phyloP scores from a whole-genome alignment of 2,113 vertebrate genomes.

The Chunga burmeisteri region DNA sequence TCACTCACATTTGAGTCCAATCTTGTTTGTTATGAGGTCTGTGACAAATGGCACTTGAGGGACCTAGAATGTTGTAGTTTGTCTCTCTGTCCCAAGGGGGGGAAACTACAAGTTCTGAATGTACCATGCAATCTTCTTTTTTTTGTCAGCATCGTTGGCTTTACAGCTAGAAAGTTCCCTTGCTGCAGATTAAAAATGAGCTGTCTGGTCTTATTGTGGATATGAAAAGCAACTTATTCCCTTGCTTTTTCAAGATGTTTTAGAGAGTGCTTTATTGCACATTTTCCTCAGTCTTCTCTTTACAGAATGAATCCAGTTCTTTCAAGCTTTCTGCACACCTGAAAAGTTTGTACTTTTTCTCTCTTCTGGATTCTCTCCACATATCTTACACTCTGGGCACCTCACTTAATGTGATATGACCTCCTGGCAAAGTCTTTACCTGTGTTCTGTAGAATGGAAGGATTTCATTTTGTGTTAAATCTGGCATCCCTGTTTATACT shows the following conservation, averaged over 20 bases:
- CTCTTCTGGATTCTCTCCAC: background rate
- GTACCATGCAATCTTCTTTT: background rate
- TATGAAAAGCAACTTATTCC: background rate
- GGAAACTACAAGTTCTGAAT: background rate
- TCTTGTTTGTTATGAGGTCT: background rate
- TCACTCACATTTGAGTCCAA: background rate
- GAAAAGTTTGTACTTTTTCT: background rate
- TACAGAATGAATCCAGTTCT: background rate
- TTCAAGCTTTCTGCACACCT: background rate
- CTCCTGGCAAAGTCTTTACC: background rate
- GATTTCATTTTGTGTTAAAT: background rate
- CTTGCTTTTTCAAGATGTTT: background rate
- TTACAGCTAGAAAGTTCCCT: background rate
- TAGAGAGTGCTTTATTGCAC: background rate
- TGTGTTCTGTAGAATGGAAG: background rate
- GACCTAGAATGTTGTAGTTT: background rate
- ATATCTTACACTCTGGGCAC: background rate
- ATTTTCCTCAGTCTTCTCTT: background rate
- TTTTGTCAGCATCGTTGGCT: background rate
- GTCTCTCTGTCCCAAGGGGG: background rate
- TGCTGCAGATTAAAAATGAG: background rate
- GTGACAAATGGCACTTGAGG: background rate
- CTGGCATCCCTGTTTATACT: background rate
- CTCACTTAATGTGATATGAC: too few relatives aligned
- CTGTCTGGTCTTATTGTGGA: background rate